These are phyloP conservation scores for Amazona finschi DNA, from an alignment of 2,797 vertebrate species.

Conservation along the genomic window DNA sequence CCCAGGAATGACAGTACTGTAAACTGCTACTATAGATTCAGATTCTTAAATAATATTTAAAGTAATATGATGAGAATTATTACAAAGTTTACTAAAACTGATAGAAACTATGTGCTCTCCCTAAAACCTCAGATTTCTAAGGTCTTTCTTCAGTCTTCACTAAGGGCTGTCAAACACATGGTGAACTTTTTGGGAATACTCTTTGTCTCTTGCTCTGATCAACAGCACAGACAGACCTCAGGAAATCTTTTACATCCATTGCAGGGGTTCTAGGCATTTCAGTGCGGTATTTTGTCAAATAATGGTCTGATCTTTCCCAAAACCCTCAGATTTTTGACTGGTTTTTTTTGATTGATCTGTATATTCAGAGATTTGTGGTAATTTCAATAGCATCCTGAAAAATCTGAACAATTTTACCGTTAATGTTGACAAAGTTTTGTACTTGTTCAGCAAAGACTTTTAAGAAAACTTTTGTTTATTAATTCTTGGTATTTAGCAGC, in stretches of 20 bases:
- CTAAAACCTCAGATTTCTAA: not conserved
- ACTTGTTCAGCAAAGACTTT: not conserved
- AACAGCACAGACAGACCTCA: not conserved
- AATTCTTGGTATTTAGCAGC: not conserved
- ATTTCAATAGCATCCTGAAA: not conserved
- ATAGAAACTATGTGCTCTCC: not conserved
- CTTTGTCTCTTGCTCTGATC: constrained; percentile 19
- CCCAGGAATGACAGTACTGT: not conserved
- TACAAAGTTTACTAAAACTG: not conserved
- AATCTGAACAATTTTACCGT: not conserved
- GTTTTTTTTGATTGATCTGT: not conserved
- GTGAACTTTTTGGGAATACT: not conserved
- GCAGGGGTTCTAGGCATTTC: not conserved
- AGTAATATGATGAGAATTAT: not conserved
- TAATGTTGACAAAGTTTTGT: not conserved
- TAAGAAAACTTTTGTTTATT: not conserved
- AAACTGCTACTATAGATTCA: not conserved
- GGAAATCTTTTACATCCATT: not conserved
- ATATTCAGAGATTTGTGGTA: not conserved
- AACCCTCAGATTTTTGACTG: not conserved
- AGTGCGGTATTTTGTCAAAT: not conserved
- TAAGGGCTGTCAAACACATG: constrained; percentile 46
- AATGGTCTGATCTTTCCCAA: not conserved
- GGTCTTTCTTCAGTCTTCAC: not conserved
- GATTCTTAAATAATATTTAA: not conserved